A percentile compares a stretch with the other conserved stretches of the same genome.
Evolutionary conservation across 2,113 vertebrate genomes (phyloP).

Genomic region (Microtus oregoni): DNA sequence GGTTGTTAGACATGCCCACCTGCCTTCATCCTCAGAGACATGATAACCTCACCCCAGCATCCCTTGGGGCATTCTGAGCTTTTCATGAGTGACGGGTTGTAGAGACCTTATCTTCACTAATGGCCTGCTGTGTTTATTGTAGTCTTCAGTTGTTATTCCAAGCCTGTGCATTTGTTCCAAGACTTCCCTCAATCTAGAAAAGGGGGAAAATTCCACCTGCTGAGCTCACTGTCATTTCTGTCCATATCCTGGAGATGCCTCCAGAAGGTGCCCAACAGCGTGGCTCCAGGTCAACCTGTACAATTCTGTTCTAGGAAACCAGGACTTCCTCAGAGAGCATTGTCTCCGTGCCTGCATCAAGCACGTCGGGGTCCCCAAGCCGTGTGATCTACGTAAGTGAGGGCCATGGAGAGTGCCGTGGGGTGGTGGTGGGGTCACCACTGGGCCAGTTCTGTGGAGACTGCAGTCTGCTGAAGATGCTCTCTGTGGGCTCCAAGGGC

Average conservation of each 20-base stretch:
- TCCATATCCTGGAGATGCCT: not conserved
- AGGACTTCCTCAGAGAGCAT: conserved; percentile 97
- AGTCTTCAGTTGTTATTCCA: rapidly evolving
- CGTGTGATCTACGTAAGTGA: conserved; percentile 96
- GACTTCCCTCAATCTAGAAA: not conserved
- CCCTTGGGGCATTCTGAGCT: rapidly evolving
- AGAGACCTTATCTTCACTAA: rapidly evolving
- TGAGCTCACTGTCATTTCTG: rapidly evolving
- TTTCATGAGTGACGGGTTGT: too few relatives aligned
- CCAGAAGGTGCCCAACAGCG: rapidly evolving
- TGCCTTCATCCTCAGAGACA: not conserved
- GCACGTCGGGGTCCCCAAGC: conserved; percentile 96
- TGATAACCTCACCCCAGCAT: not conserved
- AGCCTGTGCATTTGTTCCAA: not conserved
- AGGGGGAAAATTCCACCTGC: rapidly evolving
- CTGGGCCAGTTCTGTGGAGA: not conserved
- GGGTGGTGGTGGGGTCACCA: rapidly evolving
- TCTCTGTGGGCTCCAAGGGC: rapidly evolving
- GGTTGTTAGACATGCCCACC: not conserved
- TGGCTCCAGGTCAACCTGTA: not conserved
- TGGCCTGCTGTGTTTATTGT: rapidly evolving
- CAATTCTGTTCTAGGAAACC: conserved; percentile 89
- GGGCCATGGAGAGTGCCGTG: not conserved
- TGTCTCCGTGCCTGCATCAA: conserved; percentile 96
- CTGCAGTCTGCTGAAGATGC: not conserved